A percentile compares a stretch with the other conserved stretches of the same genome.
These are phyloP conservation scores for Hoplodrina ambigua DNA, from an alignment of 2,888 invertebrate species.

Conservation along the genomic window DNA sequence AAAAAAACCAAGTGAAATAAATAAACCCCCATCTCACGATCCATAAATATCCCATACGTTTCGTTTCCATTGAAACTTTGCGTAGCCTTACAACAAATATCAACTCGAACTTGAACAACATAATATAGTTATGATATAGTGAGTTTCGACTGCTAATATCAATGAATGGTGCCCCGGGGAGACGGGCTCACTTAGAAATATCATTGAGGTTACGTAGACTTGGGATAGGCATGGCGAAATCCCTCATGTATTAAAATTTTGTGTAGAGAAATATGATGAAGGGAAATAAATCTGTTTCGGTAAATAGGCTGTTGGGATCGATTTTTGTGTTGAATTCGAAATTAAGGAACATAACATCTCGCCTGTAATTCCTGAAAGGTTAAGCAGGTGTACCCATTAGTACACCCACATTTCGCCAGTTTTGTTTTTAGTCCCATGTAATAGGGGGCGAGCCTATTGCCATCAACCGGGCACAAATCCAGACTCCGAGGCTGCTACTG, in stretches of 20 bases:
- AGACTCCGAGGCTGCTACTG: too few species aligned
- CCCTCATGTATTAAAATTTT: conserved; percentile 62
- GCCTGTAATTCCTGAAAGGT: too few species aligned
- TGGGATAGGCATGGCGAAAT: conserved; percentile 58
- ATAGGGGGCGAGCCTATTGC: too few species aligned
- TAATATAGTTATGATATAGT: conserved; percentile 67
- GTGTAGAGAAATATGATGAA: conserved; percentile 51
- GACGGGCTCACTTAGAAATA: conserved; percentile 64
- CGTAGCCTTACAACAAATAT: conserved; percentile 55
- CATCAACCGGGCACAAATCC: too few species aligned
- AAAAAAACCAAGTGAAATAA: too few species aligned
- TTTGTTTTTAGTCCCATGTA: too few species aligned
- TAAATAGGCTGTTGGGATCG: conserved; percentile 28
- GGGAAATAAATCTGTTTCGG: conserved; percentile 57
- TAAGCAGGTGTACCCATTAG: too few species aligned
- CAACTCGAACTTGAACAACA: conserved; percentile 57
- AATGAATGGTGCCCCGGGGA: conserved; percentile 79
- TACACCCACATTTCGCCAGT: too few species aligned
- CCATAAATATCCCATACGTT: conserved; percentile 31
- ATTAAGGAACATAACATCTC: too few species aligned
- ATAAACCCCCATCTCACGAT: background rate
- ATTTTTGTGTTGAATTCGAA: conserved; percentile 15
- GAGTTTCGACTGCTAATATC: conserved; percentile 76
- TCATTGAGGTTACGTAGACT: conserved; percentile 69
- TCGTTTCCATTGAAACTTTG: conserved; percentile 50